Percentiles rank a stretch among this genome's conserved stretches.
phyloP scores from a whole-genome alignment of 2,113 vertebrate genomes.

The Clarias gariepinus region DNA sequence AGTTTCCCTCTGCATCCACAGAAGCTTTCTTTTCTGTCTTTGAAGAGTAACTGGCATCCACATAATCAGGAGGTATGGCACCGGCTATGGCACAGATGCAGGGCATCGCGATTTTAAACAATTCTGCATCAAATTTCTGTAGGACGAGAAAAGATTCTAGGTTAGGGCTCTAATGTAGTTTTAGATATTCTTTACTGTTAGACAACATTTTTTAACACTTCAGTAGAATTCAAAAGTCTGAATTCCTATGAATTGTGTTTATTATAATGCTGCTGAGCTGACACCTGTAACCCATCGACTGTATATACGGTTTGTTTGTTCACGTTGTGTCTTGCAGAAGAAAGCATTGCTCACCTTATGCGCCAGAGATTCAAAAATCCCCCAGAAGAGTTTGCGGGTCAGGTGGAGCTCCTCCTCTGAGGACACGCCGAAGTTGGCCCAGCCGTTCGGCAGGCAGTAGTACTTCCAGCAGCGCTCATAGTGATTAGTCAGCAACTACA shows the following conservation, averaged over 20 bases:
- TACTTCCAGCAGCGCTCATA: constrained; percentile 97
- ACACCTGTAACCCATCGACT: too few species aligned
- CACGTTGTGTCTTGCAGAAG: not conserved
- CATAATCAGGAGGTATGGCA: constrained; percentile 90
- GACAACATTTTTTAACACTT: not conserved
- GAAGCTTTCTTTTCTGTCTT: constrained; percentile 93
- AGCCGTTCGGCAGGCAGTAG: constrained; percentile 91
- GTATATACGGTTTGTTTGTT: not conserved
- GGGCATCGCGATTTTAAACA: constrained; percentile 91
- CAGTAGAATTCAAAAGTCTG: not conserved
- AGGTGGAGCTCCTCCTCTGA: constrained; percentile 94
- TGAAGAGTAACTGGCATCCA: constrained; percentile 91
- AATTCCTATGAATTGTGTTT: not conserved
- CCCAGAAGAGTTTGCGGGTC: constrained; percentile 93
- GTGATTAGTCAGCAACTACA: constrained; percentile 90
- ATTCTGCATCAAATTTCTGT: constrained; percentile 87
- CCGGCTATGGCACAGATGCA: constrained; percentile 91
- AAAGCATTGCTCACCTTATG: constrained; percentile 77
- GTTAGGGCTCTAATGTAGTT: not conserved
- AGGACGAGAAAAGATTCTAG: constrained; percentile 28
- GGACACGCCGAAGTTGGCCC: constrained; percentile 88
- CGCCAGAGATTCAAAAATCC: constrained; percentile 90
- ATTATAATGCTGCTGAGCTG: not conserved
- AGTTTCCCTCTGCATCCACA: constrained; percentile 92
- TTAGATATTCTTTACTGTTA: not conserved